Base-by-base conservation (phyloP, 1,140 invertebrate species). In the Drosophila orosa region DNA sequence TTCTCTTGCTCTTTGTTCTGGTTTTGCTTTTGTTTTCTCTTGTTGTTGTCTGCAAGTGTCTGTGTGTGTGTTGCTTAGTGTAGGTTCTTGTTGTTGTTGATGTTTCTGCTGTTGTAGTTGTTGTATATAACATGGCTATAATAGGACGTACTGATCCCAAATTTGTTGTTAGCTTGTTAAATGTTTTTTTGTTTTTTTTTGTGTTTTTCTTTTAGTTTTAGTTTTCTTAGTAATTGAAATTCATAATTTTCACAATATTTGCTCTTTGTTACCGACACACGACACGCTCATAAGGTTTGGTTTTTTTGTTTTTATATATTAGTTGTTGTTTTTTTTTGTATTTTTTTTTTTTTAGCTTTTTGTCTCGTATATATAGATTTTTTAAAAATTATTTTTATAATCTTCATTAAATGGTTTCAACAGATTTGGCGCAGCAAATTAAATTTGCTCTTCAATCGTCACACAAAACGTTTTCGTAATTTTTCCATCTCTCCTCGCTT, bases 71-170 rank as follows among this genome's bases (percentile, higher is more conserved):
- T 84, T 84, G 55, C 79, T 78, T 80, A 82, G 73, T 85, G 79
- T 86, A 77, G 29, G 35, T 65, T 67, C 29, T 63, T 75, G 9
- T 71, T 79, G 9, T 71, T 79, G 65, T 78, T 77, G 50, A 31
- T 50, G 65, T 72, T 78, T 72, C 68, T 71, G 56, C 44, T 78
- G 74, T 87, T 78, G 50, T 77, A 50, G 57, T 78, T 78, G 68
- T 75, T 75, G 74, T 87, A 84, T 87, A 89, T 84, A 87, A 90
- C 87, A 90, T 87, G 87, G 87, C 87, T 90, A 90, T 87, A 87
- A 82, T 89, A 87, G 84, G 84, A 87, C 77, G 87, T 78, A 90
- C 78, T 89, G 89, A 91, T 90, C 87, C 87, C 87, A 84, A 90
- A 86, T 79, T 90, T 89, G 90, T 87, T 86, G 77, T 84, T 89